Conservation (phyloP, 1,140 invertebrate species). For the Ceratina calcarata region DNA sequence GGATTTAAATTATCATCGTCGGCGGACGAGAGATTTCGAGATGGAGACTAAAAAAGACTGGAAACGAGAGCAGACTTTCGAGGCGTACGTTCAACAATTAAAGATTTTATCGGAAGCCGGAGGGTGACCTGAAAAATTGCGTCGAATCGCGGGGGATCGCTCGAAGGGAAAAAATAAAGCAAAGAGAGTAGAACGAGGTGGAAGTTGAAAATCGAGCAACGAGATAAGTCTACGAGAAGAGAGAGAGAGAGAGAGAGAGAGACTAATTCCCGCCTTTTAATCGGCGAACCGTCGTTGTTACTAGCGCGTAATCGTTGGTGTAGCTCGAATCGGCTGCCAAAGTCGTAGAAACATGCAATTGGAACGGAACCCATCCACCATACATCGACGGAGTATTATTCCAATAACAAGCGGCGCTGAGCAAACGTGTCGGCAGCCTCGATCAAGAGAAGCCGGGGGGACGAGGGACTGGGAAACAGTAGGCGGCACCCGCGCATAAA, state of each 20-base stretch:
- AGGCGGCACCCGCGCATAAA: constrained; percentile 42
- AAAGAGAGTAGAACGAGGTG: not conserved
- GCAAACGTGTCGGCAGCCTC: not conserved
- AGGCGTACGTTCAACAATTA: not conserved
- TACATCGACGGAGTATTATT: constrained; percentile 5
- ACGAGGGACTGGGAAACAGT: not conserved
- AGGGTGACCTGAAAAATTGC: not conserved
- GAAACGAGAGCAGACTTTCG: not conserved
- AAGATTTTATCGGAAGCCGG: constrained; percentile 10
- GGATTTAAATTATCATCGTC: constrained; percentile 13
- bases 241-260: too few species aligned
- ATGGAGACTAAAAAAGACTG: not conserved
- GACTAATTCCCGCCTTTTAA: not conserved
- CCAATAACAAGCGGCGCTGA: constrained; percentile 17
- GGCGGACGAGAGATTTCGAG: not conserved
- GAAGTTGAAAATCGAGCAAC: too few species aligned
- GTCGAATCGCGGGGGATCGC: not conserved
- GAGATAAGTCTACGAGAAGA: too few species aligned
- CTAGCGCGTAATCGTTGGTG: not conserved
- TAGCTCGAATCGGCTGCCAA: not conserved
- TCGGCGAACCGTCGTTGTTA: not conserved
- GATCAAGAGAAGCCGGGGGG: too few species aligned
- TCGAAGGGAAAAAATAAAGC: not conserved
- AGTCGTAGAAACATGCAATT: not conserved
- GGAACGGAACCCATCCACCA: not conserved